Evolutionary conservation across 2,888 invertebrate species (phyloP), one percentile per base, ranked within the genome.

Genomic region (Deilephila porcellus): DNA sequence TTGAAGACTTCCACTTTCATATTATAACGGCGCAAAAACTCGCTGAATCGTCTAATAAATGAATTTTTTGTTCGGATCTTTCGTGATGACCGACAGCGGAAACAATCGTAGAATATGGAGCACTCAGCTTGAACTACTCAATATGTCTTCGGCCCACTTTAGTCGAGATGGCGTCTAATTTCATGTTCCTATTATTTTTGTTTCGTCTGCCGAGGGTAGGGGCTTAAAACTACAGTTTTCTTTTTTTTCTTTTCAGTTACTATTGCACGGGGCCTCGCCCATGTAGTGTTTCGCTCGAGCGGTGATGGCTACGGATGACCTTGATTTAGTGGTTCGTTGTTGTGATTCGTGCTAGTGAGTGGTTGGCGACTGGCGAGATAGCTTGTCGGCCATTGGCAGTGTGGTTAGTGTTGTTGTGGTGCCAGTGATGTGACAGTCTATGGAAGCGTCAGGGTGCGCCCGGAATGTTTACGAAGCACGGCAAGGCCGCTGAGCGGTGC

Each of bases 391-490:
- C 76, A 78, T 79, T 82, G 85, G 79, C 85, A 87, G 88, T 88
- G 89, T 86, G 76, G 83, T 82, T 87, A 85, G 90, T 90, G 88
- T 84, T 75, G 77, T 76, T 81, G 86, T 88, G 83, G 86, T 90
- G 87, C 82, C 83, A 91, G 93, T 93, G 93, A 93, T 93, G 93
- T 94, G 93, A 93, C 90, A 86, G 89, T 91, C 86, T 89, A 93
- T 93, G 93, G 92, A 91, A 90, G 89, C 88, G 90, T 89, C 88
- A 86, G 87, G 89, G 88, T 88, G 83, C 85, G 83, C 87, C 91
- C 94, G 94, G 92, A 89, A 94, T 94, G 94, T 94, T 94, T 86
- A 93, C 94, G 88, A 94, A 93, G 88, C 90, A 93, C 93, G 89
- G 89, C 87, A 91, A 91, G 90, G 87, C 92, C 90, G 91, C 92